Conservation (phyloP, 2,797 vertebrate species). For the Melanotaenia nigrans region DNA sequence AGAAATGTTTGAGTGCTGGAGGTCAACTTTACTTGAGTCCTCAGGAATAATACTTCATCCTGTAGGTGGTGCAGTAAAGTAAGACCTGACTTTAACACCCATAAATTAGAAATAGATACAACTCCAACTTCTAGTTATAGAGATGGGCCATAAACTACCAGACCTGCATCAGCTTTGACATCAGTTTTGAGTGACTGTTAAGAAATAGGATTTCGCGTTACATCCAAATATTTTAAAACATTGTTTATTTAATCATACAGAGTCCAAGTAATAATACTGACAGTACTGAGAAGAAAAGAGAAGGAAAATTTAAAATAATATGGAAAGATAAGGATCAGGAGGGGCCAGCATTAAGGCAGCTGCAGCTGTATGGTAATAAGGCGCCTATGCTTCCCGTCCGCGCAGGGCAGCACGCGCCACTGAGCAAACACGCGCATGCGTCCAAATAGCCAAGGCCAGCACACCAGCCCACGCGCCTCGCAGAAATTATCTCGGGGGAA, state of each 20-base stretch:
- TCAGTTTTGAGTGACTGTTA: not conserved
- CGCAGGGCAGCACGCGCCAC: conserved; percentile 88
- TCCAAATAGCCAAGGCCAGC: conserved; percentile 36
- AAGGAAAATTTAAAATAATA: conserved; percentile 17
- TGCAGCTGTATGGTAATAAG: conserved; percentile 98
- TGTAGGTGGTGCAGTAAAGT: conserved; percentile 84
- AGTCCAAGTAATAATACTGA: not conserved
- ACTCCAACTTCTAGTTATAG: conserved; percentile 7
- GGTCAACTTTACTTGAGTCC: conserved; percentile 34
- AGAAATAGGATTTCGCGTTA: not conserved
- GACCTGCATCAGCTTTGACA: not conserved
- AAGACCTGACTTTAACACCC: conserved; percentile 30
- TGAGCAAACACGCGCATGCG: conserved; percentile 89
- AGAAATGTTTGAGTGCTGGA: conserved; percentile 10
- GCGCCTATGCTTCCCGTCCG: conserved; percentile 80
- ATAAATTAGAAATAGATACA: conserved; percentile 6
- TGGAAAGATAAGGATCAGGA: conserved; percentile 28
- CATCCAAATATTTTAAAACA: not conserved
- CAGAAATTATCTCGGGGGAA: conserved; percentile 67
- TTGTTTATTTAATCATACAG: not conserved
- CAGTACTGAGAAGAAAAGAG: not conserved
- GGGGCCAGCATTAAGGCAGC: conserved; percentile 56
- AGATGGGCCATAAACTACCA: not conserved
- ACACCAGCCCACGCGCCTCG: conserved; percentile 63
- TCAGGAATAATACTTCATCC: conserved; percentile 62